Evolutionary conservation across 2,113 vertebrate genomes (phyloP), one percentile per base, ranked within the genome.

Genomic region (Pseudolaguvia tuberculata): DNA sequence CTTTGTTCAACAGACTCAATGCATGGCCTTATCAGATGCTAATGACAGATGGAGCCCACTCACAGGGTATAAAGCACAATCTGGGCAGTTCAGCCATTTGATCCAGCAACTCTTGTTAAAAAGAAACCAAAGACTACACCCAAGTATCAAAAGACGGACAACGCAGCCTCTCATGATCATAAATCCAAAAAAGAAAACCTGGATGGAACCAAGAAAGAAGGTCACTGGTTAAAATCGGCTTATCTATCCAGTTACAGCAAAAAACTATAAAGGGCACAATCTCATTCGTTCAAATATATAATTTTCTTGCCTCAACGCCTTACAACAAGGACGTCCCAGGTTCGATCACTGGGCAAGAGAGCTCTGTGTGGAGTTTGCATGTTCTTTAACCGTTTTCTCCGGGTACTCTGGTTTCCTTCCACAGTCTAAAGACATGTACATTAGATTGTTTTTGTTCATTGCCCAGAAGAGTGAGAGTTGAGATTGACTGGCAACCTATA

Each of bases 21-120:
- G 31, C 74, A 50, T 35, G 55, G 27, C 74, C 55, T 57, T 69
- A 76, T 76, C 69, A 69, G 65, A 59, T 76, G n/a, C 66, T 61
- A 69, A 75, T 58, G 63, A 42, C 52, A 48, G 63, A 51, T 15
- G 17, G 29, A 66, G 45, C 66, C 50, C 35, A 59, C 72, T 52
- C 48, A 13, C 53, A 3, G 62, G 73, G 63, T 39, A 72, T 75
- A 68, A 58, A 66, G 62, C 62, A 39, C 25, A 65, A 65, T 10
- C 45, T 8, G 29, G n/a, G 53, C 55, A 17, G 23, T 12, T 25
- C 20, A 20, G 55, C 65, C 35, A 70, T 52, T 67, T 59, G 74
- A 76, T 70, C 65, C 55, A 42, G 74, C 21, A 27, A 67, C 59
- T 58, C 70, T n/a, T 66, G 70, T 51, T 72, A 50, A 58, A 15